Evolutionary conservation across 2,113 vertebrate species (phyloP).

Genomic region (Lepus timidus): DNA sequence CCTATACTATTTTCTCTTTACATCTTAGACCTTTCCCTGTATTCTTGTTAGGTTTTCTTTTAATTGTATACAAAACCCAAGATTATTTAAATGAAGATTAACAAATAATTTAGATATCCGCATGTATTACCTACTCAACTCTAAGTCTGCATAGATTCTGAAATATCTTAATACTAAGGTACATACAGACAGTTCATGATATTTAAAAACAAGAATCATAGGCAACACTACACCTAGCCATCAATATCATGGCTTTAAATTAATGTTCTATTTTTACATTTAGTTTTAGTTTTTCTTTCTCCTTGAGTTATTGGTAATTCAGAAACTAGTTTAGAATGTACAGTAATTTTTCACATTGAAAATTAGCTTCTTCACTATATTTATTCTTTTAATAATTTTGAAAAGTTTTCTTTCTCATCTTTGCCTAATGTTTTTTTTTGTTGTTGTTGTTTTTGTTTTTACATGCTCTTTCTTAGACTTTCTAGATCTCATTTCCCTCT

Average conservation of each 20-base stretch:
- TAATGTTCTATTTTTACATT: not conserved
- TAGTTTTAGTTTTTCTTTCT: not conserved
- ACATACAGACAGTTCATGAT: not conserved
- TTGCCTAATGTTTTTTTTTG: not conserved
- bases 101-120: not conserved
- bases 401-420: not conserved
- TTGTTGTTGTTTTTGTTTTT: not conserved
- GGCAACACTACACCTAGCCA: constrained; percentile 10
- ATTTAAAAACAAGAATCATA: not conserved
- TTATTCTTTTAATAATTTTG: not conserved
- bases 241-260: not conserved
- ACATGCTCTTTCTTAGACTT: not conserved
- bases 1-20: not conserved
- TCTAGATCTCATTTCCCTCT: not conserved
- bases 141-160: not conserved
- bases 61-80: not conserved
- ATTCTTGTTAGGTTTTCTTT: constrained; percentile 26
- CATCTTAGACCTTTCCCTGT: not conserved
- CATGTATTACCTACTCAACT: not conserved
- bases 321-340: not conserved
- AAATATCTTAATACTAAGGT: constrained; percentile 24
- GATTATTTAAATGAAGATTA: constrained; percentile 41
- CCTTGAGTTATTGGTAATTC: not conserved
- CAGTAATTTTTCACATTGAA: not conserved
- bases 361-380: not conserved